These are phyloP conservation scores for Hypercompe scribonia DNA, from an alignment of 2,888 invertebrate genomes.

Conservation along the genomic window DNA sequence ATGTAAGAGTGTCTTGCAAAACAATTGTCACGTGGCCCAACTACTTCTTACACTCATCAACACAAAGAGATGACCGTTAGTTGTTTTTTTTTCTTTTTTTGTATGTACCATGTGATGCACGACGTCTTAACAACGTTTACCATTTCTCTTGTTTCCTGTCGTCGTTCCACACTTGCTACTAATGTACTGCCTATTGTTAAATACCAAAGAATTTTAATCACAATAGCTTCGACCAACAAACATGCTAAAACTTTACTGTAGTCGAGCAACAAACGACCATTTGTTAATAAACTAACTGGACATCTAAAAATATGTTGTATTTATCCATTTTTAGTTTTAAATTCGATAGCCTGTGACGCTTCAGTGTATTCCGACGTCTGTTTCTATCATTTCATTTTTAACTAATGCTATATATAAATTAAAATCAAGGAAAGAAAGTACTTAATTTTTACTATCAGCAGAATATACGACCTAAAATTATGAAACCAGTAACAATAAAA, in stretches of 20 bases:
- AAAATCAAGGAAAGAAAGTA: constrained; percentile 11
- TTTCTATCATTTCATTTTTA: constrained; percentile 27
- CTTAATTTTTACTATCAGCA: neutral
- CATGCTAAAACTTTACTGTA: constrained; percentile 40
- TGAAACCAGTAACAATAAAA: constrained; percentile 50
- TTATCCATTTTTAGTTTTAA: constrained; percentile 31
- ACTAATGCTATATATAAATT: constrained; percentile 23
- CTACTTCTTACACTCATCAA: constrained; percentile 59
- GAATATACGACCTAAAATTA: constrained; percentile 40
- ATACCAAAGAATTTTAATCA: constrained; percentile 52
- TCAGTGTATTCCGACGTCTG: constrained; percentile 26
- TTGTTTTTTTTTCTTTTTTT: constrained; percentile 66
- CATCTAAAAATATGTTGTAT: constrained; percentile 8
- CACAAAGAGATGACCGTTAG: constrained; percentile 74
- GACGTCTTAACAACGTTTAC: constrained; percentile 63
- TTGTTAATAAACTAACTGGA: constrained; percentile 21
- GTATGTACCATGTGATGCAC: constrained; percentile 63
- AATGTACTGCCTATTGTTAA: constrained; percentile 63
- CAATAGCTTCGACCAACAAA: constrained; percentile 41
- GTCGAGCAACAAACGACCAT: constrained; percentile 25
- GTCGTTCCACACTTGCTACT: constrained; percentile 65
- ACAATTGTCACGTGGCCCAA: constrained; percentile 68
- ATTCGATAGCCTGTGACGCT: constrained; percentile 31
- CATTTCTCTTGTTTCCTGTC: constrained; percentile 70
- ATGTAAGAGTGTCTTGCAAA: constrained; percentile 53